These are phyloP conservation scores for Erebia aethiops DNA, from an alignment of 2,888 invertebrate genomes.

Conservation along the genomic window DNA sequence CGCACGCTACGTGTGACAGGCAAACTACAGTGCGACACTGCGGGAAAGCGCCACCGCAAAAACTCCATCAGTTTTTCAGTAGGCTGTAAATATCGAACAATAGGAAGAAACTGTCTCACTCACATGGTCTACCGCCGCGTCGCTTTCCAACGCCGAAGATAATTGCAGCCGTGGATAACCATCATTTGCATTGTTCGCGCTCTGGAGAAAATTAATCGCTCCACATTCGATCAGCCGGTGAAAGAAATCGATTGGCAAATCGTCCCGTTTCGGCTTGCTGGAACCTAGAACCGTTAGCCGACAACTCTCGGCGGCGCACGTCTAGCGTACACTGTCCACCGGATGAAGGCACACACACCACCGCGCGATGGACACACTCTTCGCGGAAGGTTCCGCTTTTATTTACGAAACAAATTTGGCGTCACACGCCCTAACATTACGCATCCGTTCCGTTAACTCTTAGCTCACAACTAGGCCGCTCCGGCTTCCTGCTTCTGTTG, in stretches of 20 bases:
- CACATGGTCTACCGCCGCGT: slow-evolving; percentile 60
- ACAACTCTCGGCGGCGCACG: slow-evolving; percentile 31
- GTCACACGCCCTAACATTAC: slow-evolving; percentile 40
- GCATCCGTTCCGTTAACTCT: slow-evolving; percentile 26
- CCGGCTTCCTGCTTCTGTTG: slow-evolving; percentile 84
- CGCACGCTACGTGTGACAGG: slow-evolving; percentile 41
- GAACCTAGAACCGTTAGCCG: slow-evolving; percentile 31
- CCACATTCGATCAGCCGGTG: slow-evolving; percentile 53
- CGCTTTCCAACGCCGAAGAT: slow-evolving; percentile 71
- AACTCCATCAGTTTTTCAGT: slow-evolving; percentile 56
- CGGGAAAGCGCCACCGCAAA: slow-evolving; percentile 68
- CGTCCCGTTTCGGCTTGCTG: slow-evolving; percentile 36
- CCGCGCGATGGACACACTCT: slow-evolving; percentile 22
- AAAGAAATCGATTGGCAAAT: slow-evolving; percentile 46
- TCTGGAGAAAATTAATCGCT: slow-evolving; percentile 76
- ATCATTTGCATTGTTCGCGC: slow-evolving; percentile 77
- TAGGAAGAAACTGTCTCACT: slow-evolving; percentile 76
- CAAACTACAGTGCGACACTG: slow-evolving; percentile 42
- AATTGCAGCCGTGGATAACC: slow-evolving; percentile 72
- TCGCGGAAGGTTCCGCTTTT: slow-evolving; percentile 35
- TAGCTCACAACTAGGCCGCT: slow-evolving; percentile 62
- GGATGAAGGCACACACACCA: neutral
- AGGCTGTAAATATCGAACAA: slow-evolving; percentile 62
- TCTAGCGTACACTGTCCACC: neutral
- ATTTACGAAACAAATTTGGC: slow-evolving; percentile 38